These are phyloP conservation scores for Tinamus guttatus DNA, from an alignment of 2,113 vertebrate genomes.

Conservation along the genomic window DNA sequence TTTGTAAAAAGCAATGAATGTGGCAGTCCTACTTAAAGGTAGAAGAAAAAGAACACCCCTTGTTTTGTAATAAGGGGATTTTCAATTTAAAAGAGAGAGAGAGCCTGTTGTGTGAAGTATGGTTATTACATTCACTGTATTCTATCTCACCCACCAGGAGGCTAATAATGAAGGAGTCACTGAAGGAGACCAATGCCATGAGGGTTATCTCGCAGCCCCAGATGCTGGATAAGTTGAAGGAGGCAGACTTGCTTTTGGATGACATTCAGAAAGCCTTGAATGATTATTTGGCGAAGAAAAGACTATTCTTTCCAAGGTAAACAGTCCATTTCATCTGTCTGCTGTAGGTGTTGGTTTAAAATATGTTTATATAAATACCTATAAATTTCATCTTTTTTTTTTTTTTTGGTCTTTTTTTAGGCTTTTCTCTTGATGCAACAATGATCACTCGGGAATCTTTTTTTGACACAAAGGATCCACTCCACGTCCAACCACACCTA, in stretches of 20 bases:
- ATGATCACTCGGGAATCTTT: slow-evolving; percentile 63
- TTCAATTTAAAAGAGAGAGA: slow-evolving; percentile 85
- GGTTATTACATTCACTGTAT: slow-evolving; percentile 86
- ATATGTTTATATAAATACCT: slow-evolving; percentile 68
- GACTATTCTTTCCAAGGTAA: slow-evolving; percentile 84
- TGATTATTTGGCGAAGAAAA: slow-evolving; percentile 80
- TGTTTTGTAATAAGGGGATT: slow-evolving; percentile 89
- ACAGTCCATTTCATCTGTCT: slow-evolving; percentile 75
- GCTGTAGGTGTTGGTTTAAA: slow-evolving; percentile 55
- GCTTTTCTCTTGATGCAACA: slow-evolving; percentile 23
- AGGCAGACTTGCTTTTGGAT: slow-evolving; percentile 80
- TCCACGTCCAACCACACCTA: slow-evolving; percentile 66
- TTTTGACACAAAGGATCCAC: slow-evolving; percentile 77
- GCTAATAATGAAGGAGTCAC: slow-evolving; percentile 84
- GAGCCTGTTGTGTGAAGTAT: slow-evolving; percentile 85
- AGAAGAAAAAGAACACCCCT: slow-evolving; percentile 84
- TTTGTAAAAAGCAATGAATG: slow-evolving; percentile 86
- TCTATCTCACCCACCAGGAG: slow-evolving; percentile 88
- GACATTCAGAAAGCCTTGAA: slow-evolving; percentile 83
- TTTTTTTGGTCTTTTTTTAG: slow-evolving; percentile 57
- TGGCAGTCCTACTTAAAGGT: slow-evolving; percentile 85
- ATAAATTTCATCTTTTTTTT: slow-evolving; percentile 54
- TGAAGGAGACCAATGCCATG: slow-evolving; percentile 79
- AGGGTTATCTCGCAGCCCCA: slow-evolving; percentile 84
- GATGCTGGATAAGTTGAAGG: slow-evolving; percentile 83